A percentile compares a stretch with the other conserved stretches of the same genome.
phyloP scores from a whole-genome alignment of 1,140 invertebrate species.

The Saccostrea echinata region DNA sequence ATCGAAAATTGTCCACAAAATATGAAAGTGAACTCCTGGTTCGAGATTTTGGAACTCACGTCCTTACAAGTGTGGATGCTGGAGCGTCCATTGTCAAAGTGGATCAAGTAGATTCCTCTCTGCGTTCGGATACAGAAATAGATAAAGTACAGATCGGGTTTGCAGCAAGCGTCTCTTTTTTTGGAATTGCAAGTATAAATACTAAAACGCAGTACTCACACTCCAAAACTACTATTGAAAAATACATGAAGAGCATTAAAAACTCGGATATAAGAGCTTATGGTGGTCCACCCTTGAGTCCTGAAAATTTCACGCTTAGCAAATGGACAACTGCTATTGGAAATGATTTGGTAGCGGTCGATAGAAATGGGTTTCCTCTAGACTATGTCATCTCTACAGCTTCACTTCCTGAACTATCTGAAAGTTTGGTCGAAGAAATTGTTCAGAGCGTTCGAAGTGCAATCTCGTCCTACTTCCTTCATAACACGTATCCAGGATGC shows the following conservation, averaged over 20 bases:
- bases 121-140: conserved; percentile 12
- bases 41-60: conserved; percentile 73
- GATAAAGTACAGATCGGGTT: conserved; percentile 44
- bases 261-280: conserved; percentile 45
- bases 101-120: conserved; percentile 52
- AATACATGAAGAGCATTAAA: conserved; percentile 65
- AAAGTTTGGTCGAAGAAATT: conserved; percentile 13
- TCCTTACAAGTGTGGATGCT: conserved; percentile 63
- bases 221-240: background rate
- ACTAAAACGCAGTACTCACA: conserved; percentile 19
- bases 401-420: background rate
- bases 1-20: conserved; percentile 64
- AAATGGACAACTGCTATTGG: conserved; percentile 50
- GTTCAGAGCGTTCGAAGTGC: conserved; percentile 48
- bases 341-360: conserved; percentile 40
- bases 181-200: conserved; percentile 64
- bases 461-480: conserved; percentile 67
- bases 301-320: conserved; percentile 55
- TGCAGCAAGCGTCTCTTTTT: conserved; percentile 58
- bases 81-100: conserved; percentile 63
- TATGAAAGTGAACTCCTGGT: conserved; percentile 71
- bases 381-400: background rate
- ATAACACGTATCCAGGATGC: conserved; percentile 70
- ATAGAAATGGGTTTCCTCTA: conserved; percentile 26
- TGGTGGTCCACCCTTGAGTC: conserved; percentile 52